Conservation (phyloP, 2,888 invertebrate species). For the Doris montereyensis region DNA sequence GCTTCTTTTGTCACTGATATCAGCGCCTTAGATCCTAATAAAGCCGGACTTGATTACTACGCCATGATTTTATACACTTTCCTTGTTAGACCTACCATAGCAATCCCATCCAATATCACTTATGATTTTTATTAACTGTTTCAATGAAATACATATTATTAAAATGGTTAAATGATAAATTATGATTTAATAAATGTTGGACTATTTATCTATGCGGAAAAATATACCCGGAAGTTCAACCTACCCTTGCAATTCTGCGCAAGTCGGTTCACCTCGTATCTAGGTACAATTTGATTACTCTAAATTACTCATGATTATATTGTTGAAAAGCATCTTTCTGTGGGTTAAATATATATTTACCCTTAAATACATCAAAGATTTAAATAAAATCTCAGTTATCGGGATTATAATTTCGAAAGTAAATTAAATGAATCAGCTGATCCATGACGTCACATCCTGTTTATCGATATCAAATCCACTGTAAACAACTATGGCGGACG, state of each 20-base stretch:
- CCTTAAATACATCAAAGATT: no score
- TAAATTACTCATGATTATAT: no score
- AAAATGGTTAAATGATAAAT: background rate
- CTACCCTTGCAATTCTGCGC: no score
- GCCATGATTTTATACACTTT: background rate
- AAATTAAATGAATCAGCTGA: conserved; percentile 47
- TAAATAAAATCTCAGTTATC: no score
- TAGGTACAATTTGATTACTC: no score
- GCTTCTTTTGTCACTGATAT: conserved; percentile 34
- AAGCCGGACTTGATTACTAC: conserved; percentile 32
- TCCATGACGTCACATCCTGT: conserved; percentile 56
- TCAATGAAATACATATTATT: background rate
- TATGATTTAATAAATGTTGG: background rate
- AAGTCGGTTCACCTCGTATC: no score
- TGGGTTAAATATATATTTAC: no score
- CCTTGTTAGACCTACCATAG: no score
- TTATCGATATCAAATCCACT: background rate
- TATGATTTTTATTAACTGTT: background rate
- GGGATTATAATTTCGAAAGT: conserved; percentile 14
- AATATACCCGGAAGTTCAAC: no score
- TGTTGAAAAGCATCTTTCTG: no score
- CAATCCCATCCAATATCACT: background rate
- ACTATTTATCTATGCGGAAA: no score
- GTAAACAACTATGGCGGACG: conserved; percentile 60
- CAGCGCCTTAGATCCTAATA: conserved; percentile 37